Evolutionary conservation across 2,797 vertebrate species (phyloP).

Genomic region (Siniperca obscura): DNA sequence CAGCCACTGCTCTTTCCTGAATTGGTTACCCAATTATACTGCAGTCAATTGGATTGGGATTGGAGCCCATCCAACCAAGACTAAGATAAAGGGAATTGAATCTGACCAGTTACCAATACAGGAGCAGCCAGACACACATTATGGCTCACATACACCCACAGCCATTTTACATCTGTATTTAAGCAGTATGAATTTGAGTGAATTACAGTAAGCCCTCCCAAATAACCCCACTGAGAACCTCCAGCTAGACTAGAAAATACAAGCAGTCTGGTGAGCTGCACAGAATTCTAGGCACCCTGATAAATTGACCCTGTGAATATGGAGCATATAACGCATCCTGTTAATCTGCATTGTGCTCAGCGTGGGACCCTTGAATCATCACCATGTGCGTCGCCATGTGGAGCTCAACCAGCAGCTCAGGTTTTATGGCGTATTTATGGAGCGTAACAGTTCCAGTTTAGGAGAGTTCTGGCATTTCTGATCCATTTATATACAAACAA

Average conservation of each 20-base stretch:
- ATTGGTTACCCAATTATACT: slow-evolving; percentile 31
- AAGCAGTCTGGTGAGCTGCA: neutral
- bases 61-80: slow-evolving; percentile 40
- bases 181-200: neutral
- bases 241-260: neutral
- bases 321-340: slow-evolving; percentile 18
- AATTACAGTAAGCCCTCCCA: slow-evolving; percentile 14
- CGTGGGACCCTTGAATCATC: slow-evolving; percentile 34
- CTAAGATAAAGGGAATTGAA: slow-evolving; percentile 41
- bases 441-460: slow-evolving; percentile 22
- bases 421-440: slow-evolving; percentile 41
- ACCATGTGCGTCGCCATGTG: slow-evolving; percentile 6
- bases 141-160: slow-evolving; percentile 14
- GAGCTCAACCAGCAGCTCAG: slow-evolving; percentile 36
- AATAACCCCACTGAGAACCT: slow-evolving; percentile 6
- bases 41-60: slow-evolving; percentile 39
- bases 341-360: slow-evolving; percentile 44
- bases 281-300: slow-evolving; percentile 14
- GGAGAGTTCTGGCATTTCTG: slow-evolving; percentile 10
- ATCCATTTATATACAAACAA: slow-evolving; percentile 31
- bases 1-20: slow-evolving; percentile 13
- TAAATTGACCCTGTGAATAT: slow-evolving; percentile 41
- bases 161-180: slow-evolving; percentile 3
- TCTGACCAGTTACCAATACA: slow-evolving; percentile 33
- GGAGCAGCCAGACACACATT: slow-evolving; percentile 3